Conservation (phyloP, 2,113 vertebrate genomes). For the Lates calcarifer region DNA sequence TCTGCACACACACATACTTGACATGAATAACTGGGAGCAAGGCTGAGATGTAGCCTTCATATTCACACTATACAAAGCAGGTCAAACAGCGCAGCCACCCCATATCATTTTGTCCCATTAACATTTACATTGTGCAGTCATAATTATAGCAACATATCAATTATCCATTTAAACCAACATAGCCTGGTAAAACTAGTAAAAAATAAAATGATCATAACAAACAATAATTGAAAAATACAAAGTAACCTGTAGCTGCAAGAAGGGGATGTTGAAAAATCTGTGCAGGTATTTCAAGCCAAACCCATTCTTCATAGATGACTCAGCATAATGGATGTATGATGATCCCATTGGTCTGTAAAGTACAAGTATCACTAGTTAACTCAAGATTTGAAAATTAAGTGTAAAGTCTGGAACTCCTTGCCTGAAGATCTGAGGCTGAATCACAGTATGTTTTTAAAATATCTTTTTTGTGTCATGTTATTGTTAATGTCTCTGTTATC, state of each 20-base stretch:
- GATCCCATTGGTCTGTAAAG: conserved; percentile 91
- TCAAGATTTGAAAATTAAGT: background rate
- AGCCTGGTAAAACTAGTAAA: background rate
- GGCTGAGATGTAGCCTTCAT: background rate
- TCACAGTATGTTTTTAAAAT: no score
- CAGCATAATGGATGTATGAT: conserved; percentile 97
- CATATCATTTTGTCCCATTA: background rate
- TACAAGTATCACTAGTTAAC: background rate
- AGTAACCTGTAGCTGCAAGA: conserved; percentile 96
- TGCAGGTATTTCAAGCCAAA: conserved; percentile 98
- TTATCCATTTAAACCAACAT: background rate
- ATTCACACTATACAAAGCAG: background rate
- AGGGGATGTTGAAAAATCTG: conserved; percentile 98
- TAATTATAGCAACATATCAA: background rate
- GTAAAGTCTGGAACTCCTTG: no score
- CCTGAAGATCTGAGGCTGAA: no score
- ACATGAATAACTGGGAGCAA: background rate
- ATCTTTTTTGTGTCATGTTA: no score
- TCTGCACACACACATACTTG: conserved; percentile 76
- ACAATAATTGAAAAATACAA: background rate
- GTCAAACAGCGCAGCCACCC: background rate
- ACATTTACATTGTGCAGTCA: background rate
- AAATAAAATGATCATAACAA: background rate
- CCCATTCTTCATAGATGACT: conserved; percentile 99
- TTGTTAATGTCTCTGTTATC: no score